Evolutionary conservation across 2,888 invertebrate species (phyloP).

Genomic region (Leptopterna dolabrata): DNA sequence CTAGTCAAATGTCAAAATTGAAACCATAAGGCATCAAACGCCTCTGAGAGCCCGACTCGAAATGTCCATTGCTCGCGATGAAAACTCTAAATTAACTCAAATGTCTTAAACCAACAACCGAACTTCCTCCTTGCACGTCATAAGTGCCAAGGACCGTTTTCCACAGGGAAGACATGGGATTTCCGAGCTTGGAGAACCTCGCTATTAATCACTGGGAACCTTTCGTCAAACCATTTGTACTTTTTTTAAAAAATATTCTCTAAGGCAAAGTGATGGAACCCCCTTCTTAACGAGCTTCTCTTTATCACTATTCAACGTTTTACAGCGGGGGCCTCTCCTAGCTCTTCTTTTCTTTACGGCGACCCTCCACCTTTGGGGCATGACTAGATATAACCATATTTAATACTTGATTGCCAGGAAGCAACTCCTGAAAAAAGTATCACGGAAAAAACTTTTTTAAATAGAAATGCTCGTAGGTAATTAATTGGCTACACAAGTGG

Average conservation of each 20-base stretch:
- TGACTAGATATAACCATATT: constrained; percentile 48
- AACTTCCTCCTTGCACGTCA: not conserved
- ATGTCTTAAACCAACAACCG: not conserved
- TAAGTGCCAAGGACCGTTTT: not conserved
- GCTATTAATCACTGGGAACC: constrained; percentile 14
- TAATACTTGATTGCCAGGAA: constrained; percentile 41
- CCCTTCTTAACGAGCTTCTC: constrained; percentile 34
- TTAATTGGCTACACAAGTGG: too few species aligned
- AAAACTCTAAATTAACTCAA: too few species aligned
- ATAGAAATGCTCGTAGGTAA: not conserved
- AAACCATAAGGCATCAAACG: too few species aligned
- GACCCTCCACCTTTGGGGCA: constrained; percentile 2
- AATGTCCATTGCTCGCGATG: too few species aligned
- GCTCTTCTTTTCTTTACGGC: not conserved
- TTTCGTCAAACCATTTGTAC: constrained; percentile 23
- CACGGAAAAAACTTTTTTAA: not conserved
- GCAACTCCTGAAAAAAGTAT: constrained; percentile 9
- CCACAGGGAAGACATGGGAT: not conserved
- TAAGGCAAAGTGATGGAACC: constrained; percentile 20
- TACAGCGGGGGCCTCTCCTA: not conserved
- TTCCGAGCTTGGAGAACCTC: not conserved
- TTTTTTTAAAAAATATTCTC: constrained; percentile 34
- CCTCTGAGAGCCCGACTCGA: too few species aligned
- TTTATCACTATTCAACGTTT: constrained; percentile 50
- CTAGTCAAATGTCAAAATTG: too few species aligned